Conservation (phyloP, 2,113 vertebrate species). For the Callopanchax toddi region DNA sequence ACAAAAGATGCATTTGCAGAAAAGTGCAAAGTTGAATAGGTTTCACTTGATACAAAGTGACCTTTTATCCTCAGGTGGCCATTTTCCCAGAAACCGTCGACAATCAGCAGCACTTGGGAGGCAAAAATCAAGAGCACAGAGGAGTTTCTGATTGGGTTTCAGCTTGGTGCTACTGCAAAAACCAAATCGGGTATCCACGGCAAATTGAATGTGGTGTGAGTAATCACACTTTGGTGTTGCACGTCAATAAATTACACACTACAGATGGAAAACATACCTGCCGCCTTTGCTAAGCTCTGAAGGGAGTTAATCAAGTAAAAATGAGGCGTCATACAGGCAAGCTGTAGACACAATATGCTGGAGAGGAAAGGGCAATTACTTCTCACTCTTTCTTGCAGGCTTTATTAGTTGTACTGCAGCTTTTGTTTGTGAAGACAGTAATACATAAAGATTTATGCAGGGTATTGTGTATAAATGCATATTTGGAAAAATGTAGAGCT, state of each 20-base stretch:
- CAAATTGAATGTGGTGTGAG: conserved; percentile 8
- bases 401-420: conserved; percentile 2
- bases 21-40: neutral
- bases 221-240: conserved; percentile 27
- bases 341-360: conserved; percentile 36
- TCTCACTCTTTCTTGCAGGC: conserved; percentile 15
- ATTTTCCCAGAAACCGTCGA: neutral
- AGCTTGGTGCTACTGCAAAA: neutral
- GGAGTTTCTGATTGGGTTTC: neutral
- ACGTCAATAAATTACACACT: conserved; percentile 33
- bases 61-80: neutral
- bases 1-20: neutral
- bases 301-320: conserved; percentile 36
- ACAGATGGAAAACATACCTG: conserved; percentile 58
- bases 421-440: conserved; percentile 2
- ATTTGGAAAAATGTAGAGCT: no score
- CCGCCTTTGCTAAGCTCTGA: conserved; percentile 33
- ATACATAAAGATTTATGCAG: no score
- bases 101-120: no score
- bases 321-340: conserved; percentile 23
- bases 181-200: conserved; percentile 22
- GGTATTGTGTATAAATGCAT: no score
- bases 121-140: neutral
- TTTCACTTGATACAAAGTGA: neutral
- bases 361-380: conserved; percentile 6